Conservation (phyloP, 1,140 invertebrate genomes). For the Drosophila kepulauana region DNA sequence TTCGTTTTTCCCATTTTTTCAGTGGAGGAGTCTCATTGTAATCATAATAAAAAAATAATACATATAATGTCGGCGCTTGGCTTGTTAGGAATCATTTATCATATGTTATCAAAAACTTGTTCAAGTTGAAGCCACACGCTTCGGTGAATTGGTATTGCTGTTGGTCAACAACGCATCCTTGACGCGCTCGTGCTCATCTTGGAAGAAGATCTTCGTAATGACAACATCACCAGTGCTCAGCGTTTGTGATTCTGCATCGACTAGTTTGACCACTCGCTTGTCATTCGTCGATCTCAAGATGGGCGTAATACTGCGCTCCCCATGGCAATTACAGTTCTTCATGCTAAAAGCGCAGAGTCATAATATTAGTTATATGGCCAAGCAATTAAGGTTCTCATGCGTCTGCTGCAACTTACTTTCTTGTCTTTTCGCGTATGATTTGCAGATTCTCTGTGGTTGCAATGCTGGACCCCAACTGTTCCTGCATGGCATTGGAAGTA, state of each 20-base stretch:
- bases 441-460: slow-evolving; percentile 82
- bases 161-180: slow-evolving; percentile 85
- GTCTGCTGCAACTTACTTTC: slow-evolving; percentile 63
- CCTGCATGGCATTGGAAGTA: slow-evolving; percentile 77
- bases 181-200: slow-evolving; percentile 88
- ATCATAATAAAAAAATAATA: slow-evolving; percentile 58
- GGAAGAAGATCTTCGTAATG: slow-evolving; percentile 95
- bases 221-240: slow-evolving; percentile 97
- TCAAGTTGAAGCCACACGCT: slow-evolving; percentile 63
- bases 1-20: slow-evolving; percentile 2
- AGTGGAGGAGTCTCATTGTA: slow-evolving; percentile 35
- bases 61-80: slow-evolving; percentile 60
- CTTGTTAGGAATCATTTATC: slow-evolving; percentile 66
- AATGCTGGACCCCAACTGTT: slow-evolving; percentile 78
- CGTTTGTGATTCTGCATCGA: slow-evolving; percentile 90
- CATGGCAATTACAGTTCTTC: slow-evolving; percentile 82
- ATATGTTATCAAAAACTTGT: slow-evolving; percentile 45
- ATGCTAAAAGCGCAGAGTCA: slow-evolving; percentile 52
- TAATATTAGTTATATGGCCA: neutral
- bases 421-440: slow-evolving; percentile 79
- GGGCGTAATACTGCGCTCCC: slow-evolving; percentile 75
- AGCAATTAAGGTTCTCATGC: neutral
- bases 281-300: slow-evolving; percentile 59
- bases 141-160: slow-evolving; percentile 84
- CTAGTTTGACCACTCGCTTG: slow-evolving; percentile 70